Conservation (phyloP, 1,140 invertebrate genomes). For the Cyrtorhinus lividipennis region DNA sequence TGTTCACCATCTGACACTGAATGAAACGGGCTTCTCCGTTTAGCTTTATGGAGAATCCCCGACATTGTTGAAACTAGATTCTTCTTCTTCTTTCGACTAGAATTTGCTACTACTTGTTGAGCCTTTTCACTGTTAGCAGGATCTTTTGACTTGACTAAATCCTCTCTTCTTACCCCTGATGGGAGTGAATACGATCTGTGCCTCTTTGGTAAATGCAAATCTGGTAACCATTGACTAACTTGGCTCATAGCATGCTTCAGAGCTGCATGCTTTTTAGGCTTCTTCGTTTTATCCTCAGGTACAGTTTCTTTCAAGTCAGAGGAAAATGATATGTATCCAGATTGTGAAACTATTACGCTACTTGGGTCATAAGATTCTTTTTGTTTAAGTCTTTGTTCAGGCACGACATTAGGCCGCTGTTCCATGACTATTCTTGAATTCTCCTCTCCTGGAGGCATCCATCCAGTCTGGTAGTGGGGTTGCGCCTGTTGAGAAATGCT, state of each 20-base stretch:
- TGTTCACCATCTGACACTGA: slow-evolving; percentile 62
- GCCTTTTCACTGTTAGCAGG: slow-evolving; percentile 4
- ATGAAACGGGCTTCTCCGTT: slow-evolving; percentile 42
- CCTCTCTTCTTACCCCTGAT: slow-evolving; percentile 44
- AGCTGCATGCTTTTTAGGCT: slow-evolving; percentile 50
- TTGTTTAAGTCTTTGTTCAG: slow-evolving; percentile 26
- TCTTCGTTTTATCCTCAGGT: slow-evolving; percentile 41
- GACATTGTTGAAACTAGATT: slow-evolving; percentile 62
- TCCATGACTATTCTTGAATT: slow-evolving; percentile 28
- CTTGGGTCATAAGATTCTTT: slow-evolving; percentile 34
- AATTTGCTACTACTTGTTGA: slow-evolving; percentile 15
- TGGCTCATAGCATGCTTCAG: slow-evolving; percentile 66
- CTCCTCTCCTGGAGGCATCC: slow-evolving; percentile 26
- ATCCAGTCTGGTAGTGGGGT: neutral
- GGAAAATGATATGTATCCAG: slow-evolving; percentile 64
- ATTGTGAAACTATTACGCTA: slow-evolving; percentile 59
- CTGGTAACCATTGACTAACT: slow-evolving; percentile 63
- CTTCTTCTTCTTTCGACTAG: slow-evolving; percentile 51
- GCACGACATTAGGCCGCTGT: slow-evolving; percentile 29
- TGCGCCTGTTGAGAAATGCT: neutral
- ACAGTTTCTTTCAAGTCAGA: slow-evolving; percentile 41
- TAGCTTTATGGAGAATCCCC: slow-evolving; percentile 62
- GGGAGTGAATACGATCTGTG: slow-evolving; percentile 67
- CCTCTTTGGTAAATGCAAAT: slow-evolving; percentile 59
- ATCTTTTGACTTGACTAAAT: slow-evolving; percentile 31